Conservation (phyloP, 2,888 invertebrate species). For the Rapana venosa region DNA sequence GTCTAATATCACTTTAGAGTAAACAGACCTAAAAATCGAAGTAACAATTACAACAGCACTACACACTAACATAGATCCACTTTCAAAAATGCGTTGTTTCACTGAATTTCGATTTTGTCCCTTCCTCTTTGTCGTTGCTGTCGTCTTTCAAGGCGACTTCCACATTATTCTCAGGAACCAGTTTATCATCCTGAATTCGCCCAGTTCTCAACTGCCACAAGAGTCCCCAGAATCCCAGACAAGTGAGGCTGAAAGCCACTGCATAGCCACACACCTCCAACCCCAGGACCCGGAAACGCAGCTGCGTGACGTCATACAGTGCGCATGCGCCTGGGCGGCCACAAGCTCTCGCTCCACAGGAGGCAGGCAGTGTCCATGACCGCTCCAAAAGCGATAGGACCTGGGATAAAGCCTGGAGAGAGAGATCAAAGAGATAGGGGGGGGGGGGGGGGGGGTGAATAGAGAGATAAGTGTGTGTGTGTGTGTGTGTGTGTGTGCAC, state of each 20-base stretch:
- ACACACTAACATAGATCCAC: too few species aligned
- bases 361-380: slow-evolving; percentile 45
- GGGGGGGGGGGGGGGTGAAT: too few species aligned
- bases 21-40: too few species aligned
- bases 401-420: slow-evolving; percentile 42
- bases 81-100: neutral
- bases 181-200: neutral
- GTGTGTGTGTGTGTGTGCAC: too few species aligned
- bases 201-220: slow-evolving; percentile 24
- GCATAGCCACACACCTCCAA: neutral
- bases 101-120: neutral
- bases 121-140: too few species aligned
- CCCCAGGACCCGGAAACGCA: slow-evolving; percentile 37
- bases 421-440: neutral
- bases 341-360: slow-evolving; percentile 38
- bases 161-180: neutral
- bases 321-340: slow-evolving; percentile 44
- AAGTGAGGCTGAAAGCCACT: neutral
- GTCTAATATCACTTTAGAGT: neutral
- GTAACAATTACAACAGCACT: too few species aligned
- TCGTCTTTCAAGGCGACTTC: neutral
- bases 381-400: slow-evolving; percentile 43
- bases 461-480: too few species aligned
- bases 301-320: slow-evolving; percentile 42
- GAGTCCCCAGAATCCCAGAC: neutral